These are phyloP conservation scores for Corticium candelabrum DNA, from an alignment of 37 sponge, comb jelly and placozoan genomes.

Conservation along the genomic window DNA sequence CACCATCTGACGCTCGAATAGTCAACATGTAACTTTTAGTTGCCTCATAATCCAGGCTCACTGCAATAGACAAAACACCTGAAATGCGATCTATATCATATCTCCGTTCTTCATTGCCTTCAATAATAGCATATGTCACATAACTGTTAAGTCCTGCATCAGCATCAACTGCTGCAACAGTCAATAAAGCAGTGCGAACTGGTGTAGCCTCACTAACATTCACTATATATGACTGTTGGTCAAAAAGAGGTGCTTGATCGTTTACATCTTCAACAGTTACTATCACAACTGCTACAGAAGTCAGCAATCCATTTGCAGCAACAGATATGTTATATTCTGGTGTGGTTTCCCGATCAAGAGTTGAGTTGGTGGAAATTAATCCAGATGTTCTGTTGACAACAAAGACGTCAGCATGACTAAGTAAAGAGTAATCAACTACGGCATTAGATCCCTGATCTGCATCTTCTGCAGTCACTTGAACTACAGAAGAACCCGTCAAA, in stretches of 20 bases:
- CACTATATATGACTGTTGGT: background rate
- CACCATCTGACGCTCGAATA: background rate
- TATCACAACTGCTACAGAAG: background rate
- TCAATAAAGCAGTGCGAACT: background rate
- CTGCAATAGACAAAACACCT: background rate
- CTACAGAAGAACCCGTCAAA: constrained; percentile 26
- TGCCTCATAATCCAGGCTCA: background rate
- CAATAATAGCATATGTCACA: background rate
- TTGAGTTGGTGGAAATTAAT: background rate
- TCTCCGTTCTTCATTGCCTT: background rate
- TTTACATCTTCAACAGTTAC: constrained; percentile 17
- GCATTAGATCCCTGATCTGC: constrained; percentile 26
- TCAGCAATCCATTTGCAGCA: background rate
- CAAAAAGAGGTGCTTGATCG: constrained; percentile 17
- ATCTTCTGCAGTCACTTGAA: constrained; percentile 40
- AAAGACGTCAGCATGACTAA: background rate
- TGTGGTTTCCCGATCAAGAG: background rate
- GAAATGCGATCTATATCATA: background rate
- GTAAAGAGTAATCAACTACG: background rate
- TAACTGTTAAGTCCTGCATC: background rate
- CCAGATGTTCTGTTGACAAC: background rate
- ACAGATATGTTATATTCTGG: background rate
- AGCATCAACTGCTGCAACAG: background rate
- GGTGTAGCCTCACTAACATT: background rate
- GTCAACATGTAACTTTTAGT: background rate